Base-by-base conservation (phyloP, 1,140 invertebrate genomes). In the Drosophila persimilis region DNA sequence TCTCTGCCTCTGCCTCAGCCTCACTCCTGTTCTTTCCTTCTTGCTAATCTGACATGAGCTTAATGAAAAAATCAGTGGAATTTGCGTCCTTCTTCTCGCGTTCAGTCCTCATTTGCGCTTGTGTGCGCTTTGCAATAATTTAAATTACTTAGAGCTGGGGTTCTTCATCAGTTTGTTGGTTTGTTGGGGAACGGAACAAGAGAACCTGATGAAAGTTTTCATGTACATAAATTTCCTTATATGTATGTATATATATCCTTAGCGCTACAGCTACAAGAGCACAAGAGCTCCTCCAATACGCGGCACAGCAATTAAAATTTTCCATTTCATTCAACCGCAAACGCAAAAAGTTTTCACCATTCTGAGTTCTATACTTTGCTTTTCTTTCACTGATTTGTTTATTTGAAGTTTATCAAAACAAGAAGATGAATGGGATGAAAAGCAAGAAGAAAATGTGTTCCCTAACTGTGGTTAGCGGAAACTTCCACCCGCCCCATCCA, bases 241-340 rank as follows among this genome's bases (percentile, higher is more conserved):
- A 39, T 51, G 7, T 50, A 31, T 44, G 20, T 50, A 31, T 31
- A 15, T 24, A 59, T 26, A 9, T 45, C 4, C 3, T 15, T 1
- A n/a, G 44, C 9, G 6, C 31, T 62, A 20, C 35, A 20, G 6
- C 41, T 20, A 20, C 20, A 20, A 20, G 20, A 20, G 15, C 13
- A 41, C 11, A 13, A 39, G 35, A 3, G 8, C 8, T 66, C 22
- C 35, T 13, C 4, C 35, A 20, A 24, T 24, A 67, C 44, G 29
- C 50, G 24, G 43, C 44, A 64, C 20, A 88, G 88, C 88, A 90
- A 90, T 90, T 90, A 90, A 90, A 90, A 90, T 90, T 80, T 90
- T 90, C 88, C 88, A 90, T 88, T 88, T 88, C 88, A 88, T 73
- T 90, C 88, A 86, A 90, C 88, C 66, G 73, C 58, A 88, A 88